Conservation (phyloP, 2,797 vertebrate genomes). For the Ciconia nigra region DNA sequence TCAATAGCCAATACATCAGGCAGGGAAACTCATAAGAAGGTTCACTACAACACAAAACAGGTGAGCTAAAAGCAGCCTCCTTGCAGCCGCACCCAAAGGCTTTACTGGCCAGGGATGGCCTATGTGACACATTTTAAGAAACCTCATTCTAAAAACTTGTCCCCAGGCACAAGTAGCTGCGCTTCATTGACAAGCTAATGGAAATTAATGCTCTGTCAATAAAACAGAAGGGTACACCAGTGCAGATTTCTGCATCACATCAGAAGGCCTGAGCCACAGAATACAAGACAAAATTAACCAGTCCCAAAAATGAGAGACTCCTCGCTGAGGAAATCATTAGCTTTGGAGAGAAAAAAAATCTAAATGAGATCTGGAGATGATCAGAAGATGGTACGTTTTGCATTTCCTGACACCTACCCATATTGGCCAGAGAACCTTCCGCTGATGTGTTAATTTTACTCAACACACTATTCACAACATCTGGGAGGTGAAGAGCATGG, state of each 20-base stretch:
- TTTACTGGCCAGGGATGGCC: neutral
- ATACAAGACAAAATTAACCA: neutral
- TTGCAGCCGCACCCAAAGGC: neutral
- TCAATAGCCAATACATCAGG: neutral
- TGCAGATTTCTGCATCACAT: neutral
- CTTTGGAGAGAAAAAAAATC: too few relatives aligned
- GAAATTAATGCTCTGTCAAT: neutral
- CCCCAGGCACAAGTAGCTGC: neutral
- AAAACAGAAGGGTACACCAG: neutral
- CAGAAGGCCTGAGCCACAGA: neutral
- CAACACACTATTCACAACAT: constrained; percentile 81
- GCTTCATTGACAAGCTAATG: neutral
- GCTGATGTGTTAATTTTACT: constrained; percentile 69
- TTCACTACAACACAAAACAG: neutral
- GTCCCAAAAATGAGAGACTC: neutral
- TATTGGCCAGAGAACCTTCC: constrained; percentile 49
- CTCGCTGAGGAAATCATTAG: neutral
- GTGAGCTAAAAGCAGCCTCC: neutral
- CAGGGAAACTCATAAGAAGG: neutral
- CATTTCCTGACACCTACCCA: constrained; percentile 32
- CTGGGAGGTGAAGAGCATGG: constrained; percentile 71
- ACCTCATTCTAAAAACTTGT: neutral
- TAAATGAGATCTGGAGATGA: neutral
- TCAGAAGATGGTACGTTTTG: neutral
- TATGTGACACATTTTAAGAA: neutral